phyloP scores from a whole-genome alignment of 2,113 vertebrate species.

The Sylvilagus bachmani region DNA sequence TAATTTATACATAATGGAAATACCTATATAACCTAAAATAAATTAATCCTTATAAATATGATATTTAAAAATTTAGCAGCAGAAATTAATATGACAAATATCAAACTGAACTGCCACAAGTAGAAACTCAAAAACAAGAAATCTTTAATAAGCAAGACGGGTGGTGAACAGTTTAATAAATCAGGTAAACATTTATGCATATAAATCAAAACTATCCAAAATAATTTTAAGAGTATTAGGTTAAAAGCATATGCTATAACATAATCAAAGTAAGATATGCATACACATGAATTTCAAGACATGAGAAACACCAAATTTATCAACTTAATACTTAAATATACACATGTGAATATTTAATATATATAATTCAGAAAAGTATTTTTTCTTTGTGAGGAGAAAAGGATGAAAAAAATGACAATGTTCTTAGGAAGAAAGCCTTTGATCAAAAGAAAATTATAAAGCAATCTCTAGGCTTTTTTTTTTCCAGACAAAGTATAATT shows the following conservation, averaged over 20 bases:
- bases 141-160: neutral
- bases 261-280: neutral
- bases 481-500: slow-evolving; percentile 18
- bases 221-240: neutral
- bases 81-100: neutral
- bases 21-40: neutral
- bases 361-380: neutral
- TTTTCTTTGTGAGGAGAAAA: neutral
- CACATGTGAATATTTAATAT: neutral
- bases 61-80: neutral
- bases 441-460: slow-evolving; percentile 17
- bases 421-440: neutral
- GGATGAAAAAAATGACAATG: neutral
- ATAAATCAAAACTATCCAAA: neutral
- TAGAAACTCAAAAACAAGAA: neutral
- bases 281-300: neutral
- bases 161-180: neutral
- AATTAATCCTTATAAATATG: neutral
- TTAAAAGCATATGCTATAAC: neutral
- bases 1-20: neutral
- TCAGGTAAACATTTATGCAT: neutral
- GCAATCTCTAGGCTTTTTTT: neutral
- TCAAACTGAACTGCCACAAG: neutral
- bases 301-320: neutral
- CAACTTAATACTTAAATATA: neutral